phyloP scores from a whole-genome alignment of 2,113 vertebrate genomes.

The Columba janthina region DNA sequence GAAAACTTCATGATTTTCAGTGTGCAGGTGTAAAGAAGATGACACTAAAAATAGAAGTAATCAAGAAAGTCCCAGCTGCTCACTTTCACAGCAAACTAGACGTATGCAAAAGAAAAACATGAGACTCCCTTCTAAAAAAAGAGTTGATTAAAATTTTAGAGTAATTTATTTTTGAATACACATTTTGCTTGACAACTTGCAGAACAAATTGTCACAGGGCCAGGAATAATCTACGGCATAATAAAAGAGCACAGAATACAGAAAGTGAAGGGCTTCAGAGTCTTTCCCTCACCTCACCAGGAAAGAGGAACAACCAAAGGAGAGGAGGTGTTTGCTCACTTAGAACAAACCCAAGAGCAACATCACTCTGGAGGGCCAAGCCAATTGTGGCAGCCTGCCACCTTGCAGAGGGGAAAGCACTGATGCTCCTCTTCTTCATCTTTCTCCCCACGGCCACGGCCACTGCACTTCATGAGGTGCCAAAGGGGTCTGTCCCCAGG shows the following conservation, averaged over 20 bases:
- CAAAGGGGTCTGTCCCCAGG: background rate
- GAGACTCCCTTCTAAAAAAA: constrained; percentile 57
- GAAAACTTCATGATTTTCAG: constrained; percentile 2
- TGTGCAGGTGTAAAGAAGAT: constrained; percentile 30
- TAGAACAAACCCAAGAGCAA: background rate
- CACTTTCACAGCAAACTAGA: constrained; percentile 46
- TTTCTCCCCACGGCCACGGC: background rate
- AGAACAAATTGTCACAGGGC: constrained; percentile 38
- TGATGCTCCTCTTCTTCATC: background rate
- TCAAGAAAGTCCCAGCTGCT: constrained; percentile 51
- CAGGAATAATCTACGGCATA: constrained; percentile 1
- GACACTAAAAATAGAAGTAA: constrained; percentile 53
- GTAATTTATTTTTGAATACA: constrained; percentile 57
- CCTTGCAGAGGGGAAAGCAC: background rate
- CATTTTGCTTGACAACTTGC: constrained; percentile 53
- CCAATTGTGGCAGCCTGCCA: background rate
- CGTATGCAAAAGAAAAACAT: constrained; percentile 47
- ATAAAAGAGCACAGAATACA: background rate
- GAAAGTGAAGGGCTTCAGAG: background rate
- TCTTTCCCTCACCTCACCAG: background rate
- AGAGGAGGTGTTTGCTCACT: background rate
- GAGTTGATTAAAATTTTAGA: constrained; percentile 64
- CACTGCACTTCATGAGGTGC: background rate
- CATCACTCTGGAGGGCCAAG: rapidly evolving
- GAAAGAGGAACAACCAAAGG: background rate